Evolutionary conservation across 2,888 invertebrate species (phyloP).

Genomic region (Nemotelus pantherinus): DNA sequence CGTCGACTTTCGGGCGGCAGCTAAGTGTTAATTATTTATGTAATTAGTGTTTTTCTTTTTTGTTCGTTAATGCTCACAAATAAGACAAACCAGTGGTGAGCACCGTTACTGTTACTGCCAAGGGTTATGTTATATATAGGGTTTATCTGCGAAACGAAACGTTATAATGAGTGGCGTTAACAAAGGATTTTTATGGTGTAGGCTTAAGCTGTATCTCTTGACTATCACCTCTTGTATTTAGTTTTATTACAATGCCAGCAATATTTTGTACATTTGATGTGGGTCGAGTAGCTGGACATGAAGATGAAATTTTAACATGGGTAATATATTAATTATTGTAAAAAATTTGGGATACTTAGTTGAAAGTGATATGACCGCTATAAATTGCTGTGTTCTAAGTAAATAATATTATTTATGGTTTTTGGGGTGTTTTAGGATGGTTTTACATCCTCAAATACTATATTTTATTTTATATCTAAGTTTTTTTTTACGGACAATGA

Average conservation of each 20-base stretch:
- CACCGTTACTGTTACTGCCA: too few species aligned
- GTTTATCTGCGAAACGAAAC: slow-evolving; percentile 4
- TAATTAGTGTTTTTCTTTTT: slow-evolving; percentile 47
- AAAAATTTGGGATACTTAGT: too few species aligned
- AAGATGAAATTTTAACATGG: not conserved
- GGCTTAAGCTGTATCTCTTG: not conserved
- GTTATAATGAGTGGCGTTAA: slow-evolving; percentile 23
- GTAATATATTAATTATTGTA: too few species aligned
- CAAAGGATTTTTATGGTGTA: not conserved
- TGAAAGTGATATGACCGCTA: too few species aligned
- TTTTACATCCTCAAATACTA: too few species aligned
- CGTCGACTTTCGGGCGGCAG: slow-evolving; percentile 44
- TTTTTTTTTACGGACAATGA: too few species aligned
- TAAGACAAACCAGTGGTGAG: not conserved
- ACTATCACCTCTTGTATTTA: not conserved
- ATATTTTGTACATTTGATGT: slow-evolving; percentile 3
- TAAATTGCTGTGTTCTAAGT: too few species aligned
- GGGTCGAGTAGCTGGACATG: slow-evolving; percentile 1
- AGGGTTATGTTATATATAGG: not conserved
- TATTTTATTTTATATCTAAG: too few species aligned
- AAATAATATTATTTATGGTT: too few species aligned
- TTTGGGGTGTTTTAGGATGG: too few species aligned
- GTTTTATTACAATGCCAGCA: not conserved
- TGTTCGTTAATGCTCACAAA: slow-evolving; percentile 14
- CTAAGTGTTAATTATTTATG: slow-evolving; percentile 56